Base-by-base conservation (phyloP, 2,797 vertebrate species). In the Avahi laniger region DNA sequence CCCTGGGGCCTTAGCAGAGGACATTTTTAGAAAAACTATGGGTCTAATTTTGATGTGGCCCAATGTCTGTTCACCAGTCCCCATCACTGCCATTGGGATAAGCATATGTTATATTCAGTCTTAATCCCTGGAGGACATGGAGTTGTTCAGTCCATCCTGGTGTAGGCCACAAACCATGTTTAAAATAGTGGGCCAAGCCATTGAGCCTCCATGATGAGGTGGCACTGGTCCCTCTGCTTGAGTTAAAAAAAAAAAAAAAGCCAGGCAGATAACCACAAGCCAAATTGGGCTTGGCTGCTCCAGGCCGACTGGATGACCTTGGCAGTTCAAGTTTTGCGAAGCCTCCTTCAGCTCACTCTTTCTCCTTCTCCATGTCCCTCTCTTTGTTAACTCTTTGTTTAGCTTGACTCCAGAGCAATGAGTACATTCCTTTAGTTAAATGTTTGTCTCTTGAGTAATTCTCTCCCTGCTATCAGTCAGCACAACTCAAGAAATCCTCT, bases 91-190 rank as follows among this genome's bases (percentile, higher is more conserved):
- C 78, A 61, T 57, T 97, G 63, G 93, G 87, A 67, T 84, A 92
- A 97, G 96, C 98, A 75, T 92, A 28, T 98, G 97, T 98, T 98
- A 98, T 97, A 72, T 83, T 97, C 69, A 48, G 78, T 94, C 91
- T 97, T 97, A 98, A 97, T 98, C 97, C 95, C 96, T 90, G 38
- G 97, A 97, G 67, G 17, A 97, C 95, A 97, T 92, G 92, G 97
- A 97, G 85, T 75, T 98, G 97, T 98, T 97, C 98, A 96, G 9
- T 90, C 78, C 61, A n/a, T 92, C 63, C 80, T 98, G 96, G 96
- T 98, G 94, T 93, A 97, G 98, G 30, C 97, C 98, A 95, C 98
- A 98, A 98, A 98, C 88, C 95, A 94, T 95, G 96, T 98, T 98
- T 98, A 98, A 97, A 98, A 98, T 95, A 95, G 96, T 69, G 41